Percentiles rank a stretch among this genome's conserved stretches.
Evolutionary conservation across 2,888 invertebrate genomes (phyloP).

Genomic region (Branchipolynoe longqiensis): DNA sequence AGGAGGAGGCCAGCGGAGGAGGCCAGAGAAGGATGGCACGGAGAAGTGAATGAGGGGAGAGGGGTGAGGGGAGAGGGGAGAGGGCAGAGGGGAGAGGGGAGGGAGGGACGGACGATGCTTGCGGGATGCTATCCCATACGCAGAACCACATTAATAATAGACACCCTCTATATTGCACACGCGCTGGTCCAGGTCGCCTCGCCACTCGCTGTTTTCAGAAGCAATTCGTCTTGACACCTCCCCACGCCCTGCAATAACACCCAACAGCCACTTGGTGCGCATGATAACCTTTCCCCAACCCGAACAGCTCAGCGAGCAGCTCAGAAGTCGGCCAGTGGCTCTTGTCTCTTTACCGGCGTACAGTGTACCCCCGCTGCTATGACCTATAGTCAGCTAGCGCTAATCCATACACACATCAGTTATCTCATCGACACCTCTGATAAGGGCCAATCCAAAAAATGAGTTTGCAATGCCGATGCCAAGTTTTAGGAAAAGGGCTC

Average conservation of each 20-base stretch:
- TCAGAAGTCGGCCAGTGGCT: no score
- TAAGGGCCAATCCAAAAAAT: no score
- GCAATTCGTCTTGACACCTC: slow-evolving; percentile 48
- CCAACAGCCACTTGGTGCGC: not conserved
- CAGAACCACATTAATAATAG: no score
- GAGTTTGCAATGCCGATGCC: no score
- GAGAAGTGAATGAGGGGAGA: not conserved
- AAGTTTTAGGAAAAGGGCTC: no score
- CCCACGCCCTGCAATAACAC: not conserved
- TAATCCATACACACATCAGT: no score
- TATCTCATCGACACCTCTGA: no score
- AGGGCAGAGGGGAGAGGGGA: not conserved
- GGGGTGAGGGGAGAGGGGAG: not conserved
- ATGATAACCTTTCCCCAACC: slow-evolving; percentile 21
- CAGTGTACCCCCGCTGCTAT: no score
- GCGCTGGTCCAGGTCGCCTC: not conserved
- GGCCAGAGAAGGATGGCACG: not conserved
- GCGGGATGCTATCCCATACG: no score
- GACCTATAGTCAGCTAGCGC: no score
- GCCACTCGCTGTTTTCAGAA: slow-evolving; percentile 31
- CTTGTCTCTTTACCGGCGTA: no score
- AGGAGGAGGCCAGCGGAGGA: not conserved
- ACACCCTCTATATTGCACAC: not conserved
- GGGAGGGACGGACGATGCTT: not conserved
- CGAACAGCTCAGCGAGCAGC: no score